Evolutionary conservation across 1,140 invertebrate species (phyloP).

Genomic region (Dinothrombium tinctorium): DNA sequence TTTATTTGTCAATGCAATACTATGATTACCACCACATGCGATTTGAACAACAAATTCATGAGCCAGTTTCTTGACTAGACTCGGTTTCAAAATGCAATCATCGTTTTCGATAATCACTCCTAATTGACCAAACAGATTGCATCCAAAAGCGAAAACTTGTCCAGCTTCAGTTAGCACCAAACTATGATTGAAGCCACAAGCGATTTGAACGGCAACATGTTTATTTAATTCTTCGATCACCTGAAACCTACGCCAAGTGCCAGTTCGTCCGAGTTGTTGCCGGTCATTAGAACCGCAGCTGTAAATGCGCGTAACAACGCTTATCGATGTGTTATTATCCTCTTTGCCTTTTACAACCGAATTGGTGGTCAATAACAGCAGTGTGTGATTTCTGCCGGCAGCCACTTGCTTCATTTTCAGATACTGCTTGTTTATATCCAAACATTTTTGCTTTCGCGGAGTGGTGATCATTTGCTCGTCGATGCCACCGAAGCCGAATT

Average conservation of each 20-base stretch:
- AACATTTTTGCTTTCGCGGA: too few species aligned
- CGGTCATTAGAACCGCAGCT: conserved; percentile 69
- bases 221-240: conserved; percentile 39
- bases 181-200: conserved; percentile 53
- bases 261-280: conserved; percentile 58
- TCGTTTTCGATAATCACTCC: conserved; percentile 2
- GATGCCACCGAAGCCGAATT: too few species aligned
- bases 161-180: conserved; percentile 67
- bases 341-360: too few species aligned
- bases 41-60: conserved; percentile 41
- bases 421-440: too few species aligned
- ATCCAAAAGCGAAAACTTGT: conserved; percentile 71
- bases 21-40: conserved; percentile 50
- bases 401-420: too few species aligned
- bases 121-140: conserved; percentile 53
- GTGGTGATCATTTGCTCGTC: too few species aligned
- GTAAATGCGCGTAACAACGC: conserved; percentile 38
- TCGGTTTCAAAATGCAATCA: too few species aligned
- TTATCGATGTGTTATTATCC: too few species aligned
- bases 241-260: conserved; percentile 41
- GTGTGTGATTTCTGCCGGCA: too few species aligned
- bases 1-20: conserved; percentile 60
- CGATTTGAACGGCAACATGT: conserved; percentile 39
- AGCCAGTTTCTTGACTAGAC: conserved; percentile 41
- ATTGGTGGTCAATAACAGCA: too few species aligned